Evolutionary conservation across 1,140 invertebrate genomes (phyloP).

Genomic region (Lasioglossum baleicum): DNA sequence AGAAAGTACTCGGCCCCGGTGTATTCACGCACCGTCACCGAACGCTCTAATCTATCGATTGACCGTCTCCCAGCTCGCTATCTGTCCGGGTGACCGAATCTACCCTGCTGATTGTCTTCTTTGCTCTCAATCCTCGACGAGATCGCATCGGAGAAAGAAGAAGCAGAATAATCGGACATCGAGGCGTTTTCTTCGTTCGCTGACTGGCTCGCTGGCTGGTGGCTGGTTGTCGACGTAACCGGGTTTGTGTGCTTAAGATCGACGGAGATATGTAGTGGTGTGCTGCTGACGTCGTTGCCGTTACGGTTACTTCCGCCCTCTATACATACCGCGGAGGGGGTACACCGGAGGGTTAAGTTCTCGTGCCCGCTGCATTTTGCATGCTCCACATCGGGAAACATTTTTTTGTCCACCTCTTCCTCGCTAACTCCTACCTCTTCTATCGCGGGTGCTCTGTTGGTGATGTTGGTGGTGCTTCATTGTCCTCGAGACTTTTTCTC

Average conservation of each 20-base stretch:
- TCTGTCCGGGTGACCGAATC: neutral
- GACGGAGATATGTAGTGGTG: conserved; percentile 25
- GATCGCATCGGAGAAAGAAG: no score
- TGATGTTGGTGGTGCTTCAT: no score
- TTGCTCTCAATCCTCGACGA: no score
- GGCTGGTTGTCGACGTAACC: conserved; percentile 26
- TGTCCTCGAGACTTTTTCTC: no score
- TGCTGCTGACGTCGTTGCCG: conserved; percentile 62
- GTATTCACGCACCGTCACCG: conserved; percentile 14
- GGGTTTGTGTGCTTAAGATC: conserved; percentile 21
- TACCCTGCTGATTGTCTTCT: neutral
- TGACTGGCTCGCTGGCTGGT: neutral
- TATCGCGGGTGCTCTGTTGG: no score
- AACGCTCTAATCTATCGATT: conserved; percentile 42
- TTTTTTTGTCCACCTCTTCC: neutral
- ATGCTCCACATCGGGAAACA: conserved; percentile 3
- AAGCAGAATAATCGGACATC: no score
- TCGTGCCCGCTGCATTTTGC: conserved; percentile 25
- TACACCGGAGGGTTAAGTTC: conserved; percentile 50
- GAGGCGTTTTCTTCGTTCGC: neutral
- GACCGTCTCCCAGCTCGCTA: conserved; percentile 11
- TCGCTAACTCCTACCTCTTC: no score
- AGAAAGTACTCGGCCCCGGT: neutral
- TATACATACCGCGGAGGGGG: conserved; percentile 30
- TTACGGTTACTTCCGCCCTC: conserved; percentile 67